Base-by-base conservation (phyloP, 2,113 vertebrate genomes). In the Scortum barcoo region DNA sequence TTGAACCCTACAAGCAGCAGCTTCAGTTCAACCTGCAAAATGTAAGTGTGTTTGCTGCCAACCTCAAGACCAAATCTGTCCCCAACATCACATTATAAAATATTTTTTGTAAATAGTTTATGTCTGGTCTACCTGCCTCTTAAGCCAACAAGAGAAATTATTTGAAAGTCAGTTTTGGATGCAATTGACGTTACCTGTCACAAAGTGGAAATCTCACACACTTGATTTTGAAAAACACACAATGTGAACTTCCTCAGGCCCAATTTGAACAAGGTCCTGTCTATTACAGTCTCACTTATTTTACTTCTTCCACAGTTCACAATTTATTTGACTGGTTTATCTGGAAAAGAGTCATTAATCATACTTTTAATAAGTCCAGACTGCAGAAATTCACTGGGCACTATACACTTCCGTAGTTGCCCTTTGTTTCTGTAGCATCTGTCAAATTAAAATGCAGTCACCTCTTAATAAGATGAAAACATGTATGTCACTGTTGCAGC, bases 21-120 rank as follows among this genome's bases (percentile, higher is more conserved):
- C 95, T 99, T 78, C 98, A 99, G 92, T 98, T 98, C 95, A 99
- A 99, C 94, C 94, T 99, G 74, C 98, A 99, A 89, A 99, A 99
- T 50, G 98, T 99, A 96, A 98, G 97, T 46, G 16, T 72, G 16
- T 30, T 33, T 67, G 11, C 42, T 62, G 0, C n/a, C 71, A 68
- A 57, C 40, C 10, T 44, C 4, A 14, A 7, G 19, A n/a, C 26
- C 38, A 44, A 56, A 71, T 65, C 16, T 73, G 26, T 33, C 28
- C 3, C 30, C 26, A 28, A 30, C 56, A 38, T 66, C 42, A 16
- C n/a, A 24, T 42, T 24, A 3, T 3, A 4, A 36, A 36, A 36
- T 36, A 36, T 3, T 36, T 4, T 36, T 42, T 77, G 20, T 42
- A 36, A 33, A 62, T 26, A 2, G 33, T 40, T 53, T 42, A 11